phyloP scores from a whole-genome alignment of 2,113 vertebrate genomes.

The Atlantisia rogersi region DNA sequence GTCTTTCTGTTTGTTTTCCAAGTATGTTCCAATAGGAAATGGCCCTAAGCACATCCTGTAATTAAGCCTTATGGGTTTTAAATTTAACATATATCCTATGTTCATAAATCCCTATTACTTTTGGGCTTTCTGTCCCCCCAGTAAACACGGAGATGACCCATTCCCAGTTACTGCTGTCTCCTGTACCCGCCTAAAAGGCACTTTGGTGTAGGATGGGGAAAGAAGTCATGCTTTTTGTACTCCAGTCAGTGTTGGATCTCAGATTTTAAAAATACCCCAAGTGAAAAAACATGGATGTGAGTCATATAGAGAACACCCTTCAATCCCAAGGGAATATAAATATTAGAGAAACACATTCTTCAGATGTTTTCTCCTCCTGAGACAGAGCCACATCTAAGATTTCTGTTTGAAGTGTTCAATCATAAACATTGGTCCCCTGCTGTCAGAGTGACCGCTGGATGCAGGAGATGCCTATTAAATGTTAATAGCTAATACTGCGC shows the following conservation, averaged over 20 bases:
- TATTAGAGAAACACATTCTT: constrained; percentile 40
- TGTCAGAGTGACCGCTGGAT: constrained; percentile 7
- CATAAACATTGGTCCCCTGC: background rate
- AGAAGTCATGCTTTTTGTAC: background rate
- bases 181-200: background rate
- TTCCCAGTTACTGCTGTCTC: background rate
- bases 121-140: background rate
- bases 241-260: constrained; percentile 40
- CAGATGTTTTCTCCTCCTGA: constrained; percentile 40
- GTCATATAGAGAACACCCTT: constrained; percentile 63
- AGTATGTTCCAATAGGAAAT: background rate
- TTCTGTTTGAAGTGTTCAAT: constrained; percentile 28
- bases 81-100: background rate
- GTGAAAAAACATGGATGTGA: constrained; percentile 66
- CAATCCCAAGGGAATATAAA: constrained; percentile 37
- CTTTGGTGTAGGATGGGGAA: background rate
- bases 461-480: background rate
- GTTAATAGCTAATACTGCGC: background rate
- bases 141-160: background rate
- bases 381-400: constrained; percentile 12
- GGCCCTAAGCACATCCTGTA: background rate
- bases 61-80: background rate
- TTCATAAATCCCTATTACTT: background rate
- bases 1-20: background rate
- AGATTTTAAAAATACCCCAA: constrained; percentile 67